phyloP scores from a whole-genome alignment of 2,113 vertebrate species.

The Nestor notabilis region DNA sequence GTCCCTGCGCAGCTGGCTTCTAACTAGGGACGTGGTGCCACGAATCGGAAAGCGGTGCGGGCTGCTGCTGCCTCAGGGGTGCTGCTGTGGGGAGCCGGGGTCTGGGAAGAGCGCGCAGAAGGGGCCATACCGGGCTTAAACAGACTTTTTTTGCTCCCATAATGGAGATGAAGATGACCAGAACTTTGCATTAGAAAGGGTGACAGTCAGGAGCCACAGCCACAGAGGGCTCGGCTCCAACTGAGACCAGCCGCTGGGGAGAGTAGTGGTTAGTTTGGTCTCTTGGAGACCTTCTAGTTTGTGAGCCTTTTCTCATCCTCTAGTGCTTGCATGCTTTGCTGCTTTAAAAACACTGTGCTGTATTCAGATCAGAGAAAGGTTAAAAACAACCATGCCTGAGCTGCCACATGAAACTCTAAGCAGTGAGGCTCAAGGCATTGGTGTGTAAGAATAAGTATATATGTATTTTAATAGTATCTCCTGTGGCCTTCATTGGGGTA shows the following conservation, averaged over 20 bases:
- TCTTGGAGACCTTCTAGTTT: neutral
- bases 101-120: rapidly evolving
- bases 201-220: too few species aligned
- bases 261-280: neutral
- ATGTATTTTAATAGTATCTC: neutral
- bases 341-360: neutral
- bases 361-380: neutral
- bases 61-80: neutral
- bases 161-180: rapidly evolving
- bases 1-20: neutral
- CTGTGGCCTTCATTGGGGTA: neutral
- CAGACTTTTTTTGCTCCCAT: rapidly evolving
- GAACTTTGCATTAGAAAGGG: neutral
- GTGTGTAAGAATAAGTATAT: neutral
- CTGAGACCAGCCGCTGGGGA: rapidly evolving
- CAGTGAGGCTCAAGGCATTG: neutral
- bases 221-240: neutral
- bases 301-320: neutral
- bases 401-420: neutral
- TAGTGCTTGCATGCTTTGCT: rapidly evolving
- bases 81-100: neutral
- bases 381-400: neutral
- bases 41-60: neutral
- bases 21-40: rapidly evolving
- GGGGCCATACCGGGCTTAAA: neutral